Percentiles rank a stretch among this genome's conserved stretches.
These are phyloP conservation scores for Andrena minutula DNA, from an alignment of 2,888 invertebrate genomes.

Conservation along the genomic window DNA sequence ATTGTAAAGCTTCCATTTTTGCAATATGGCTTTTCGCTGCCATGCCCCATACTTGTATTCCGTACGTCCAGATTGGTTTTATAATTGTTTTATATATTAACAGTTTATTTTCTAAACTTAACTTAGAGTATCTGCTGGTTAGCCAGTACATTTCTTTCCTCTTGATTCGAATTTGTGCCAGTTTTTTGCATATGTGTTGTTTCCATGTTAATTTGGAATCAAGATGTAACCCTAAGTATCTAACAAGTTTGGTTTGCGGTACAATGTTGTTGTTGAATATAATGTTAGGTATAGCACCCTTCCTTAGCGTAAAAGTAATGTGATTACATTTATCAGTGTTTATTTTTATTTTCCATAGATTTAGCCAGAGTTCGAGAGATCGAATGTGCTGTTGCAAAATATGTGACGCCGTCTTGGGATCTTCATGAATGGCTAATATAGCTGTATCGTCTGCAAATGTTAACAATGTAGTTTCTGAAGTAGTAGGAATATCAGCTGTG, in stretches of 20 bases:
- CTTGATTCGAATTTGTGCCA: neutral
- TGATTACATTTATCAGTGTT: neutral
- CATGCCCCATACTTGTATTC: neutral
- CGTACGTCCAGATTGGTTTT: neutral
- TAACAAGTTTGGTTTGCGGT: neutral
- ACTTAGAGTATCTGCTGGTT: neutral
- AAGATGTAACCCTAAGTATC: neutral
- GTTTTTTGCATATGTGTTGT: neutral
- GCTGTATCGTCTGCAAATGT: neutral
- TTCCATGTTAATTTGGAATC: neutral
- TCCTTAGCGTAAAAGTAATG: neutral
- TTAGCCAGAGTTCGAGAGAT: neutral
- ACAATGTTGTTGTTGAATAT: neutral
- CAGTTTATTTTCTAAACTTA: neutral
- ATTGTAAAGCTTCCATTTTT: neutral
- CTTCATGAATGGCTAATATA: neutral
- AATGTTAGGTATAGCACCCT: neutral
- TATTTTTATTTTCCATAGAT: neutral
- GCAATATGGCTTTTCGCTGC: neutral
- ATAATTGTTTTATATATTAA: too few relatives aligned
- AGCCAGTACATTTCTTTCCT: neutral
- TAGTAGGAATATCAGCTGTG: too few relatives aligned
- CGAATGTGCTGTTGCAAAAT: neutral
- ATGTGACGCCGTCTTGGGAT: too few relatives aligned
- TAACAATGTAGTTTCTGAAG: neutral